Conservation (phyloP, 1,140 invertebrate genomes). For the Drosophila busckii region DNA sequence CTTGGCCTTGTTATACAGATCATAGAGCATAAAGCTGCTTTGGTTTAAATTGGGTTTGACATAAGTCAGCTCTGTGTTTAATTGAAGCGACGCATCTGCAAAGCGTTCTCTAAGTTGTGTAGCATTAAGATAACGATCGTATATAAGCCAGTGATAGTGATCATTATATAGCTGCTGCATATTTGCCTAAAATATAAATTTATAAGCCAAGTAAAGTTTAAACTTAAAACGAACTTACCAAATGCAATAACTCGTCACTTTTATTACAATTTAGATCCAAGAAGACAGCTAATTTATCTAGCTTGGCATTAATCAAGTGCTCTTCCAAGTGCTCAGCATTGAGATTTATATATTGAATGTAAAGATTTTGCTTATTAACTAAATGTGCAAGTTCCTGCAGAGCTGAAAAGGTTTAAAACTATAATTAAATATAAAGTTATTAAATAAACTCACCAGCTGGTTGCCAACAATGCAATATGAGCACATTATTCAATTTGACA, state of each 20-base stretch:
- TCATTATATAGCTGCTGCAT: slow-evolving; percentile 14
- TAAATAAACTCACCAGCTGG: slow-evolving; percentile 28
- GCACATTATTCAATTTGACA: slow-evolving; percentile 44
- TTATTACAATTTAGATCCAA: slow-evolving; percentile 56
- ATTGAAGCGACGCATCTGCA: slow-evolving; percentile 24
- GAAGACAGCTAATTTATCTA: slow-evolving; percentile 45
- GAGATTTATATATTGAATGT: slow-evolving; percentile 36
- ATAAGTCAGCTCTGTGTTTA: slow-evolving; percentile 55
- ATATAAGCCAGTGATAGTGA: slow-evolving; percentile 60
- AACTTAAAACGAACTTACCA: slow-evolving; percentile 17
- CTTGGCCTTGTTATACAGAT: slow-evolving; percentile 66
- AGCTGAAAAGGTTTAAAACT: slow-evolving; percentile 25
- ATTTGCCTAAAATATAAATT: slow-evolving; percentile 31
- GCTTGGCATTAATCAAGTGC: slow-evolving; percentile 17
- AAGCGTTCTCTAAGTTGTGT: slow-evolving; percentile 25
- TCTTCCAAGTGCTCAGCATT: slow-evolving; percentile 3
- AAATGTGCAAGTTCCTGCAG: slow-evolving; percentile 27
- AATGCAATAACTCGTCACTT: slow-evolving; percentile 29
- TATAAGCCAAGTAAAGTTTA: background rate
- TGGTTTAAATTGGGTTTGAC: background rate
- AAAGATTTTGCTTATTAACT: slow-evolving; percentile 15
- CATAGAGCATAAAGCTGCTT: slow-evolving; percentile 36
- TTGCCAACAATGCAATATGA: slow-evolving; percentile 50
- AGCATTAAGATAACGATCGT: slow-evolving; percentile 26
- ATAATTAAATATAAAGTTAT: background rate